phyloP scores from a whole-genome alignment of 2,888 invertebrate genomes.

The Drosophila mercatorum region DNA sequence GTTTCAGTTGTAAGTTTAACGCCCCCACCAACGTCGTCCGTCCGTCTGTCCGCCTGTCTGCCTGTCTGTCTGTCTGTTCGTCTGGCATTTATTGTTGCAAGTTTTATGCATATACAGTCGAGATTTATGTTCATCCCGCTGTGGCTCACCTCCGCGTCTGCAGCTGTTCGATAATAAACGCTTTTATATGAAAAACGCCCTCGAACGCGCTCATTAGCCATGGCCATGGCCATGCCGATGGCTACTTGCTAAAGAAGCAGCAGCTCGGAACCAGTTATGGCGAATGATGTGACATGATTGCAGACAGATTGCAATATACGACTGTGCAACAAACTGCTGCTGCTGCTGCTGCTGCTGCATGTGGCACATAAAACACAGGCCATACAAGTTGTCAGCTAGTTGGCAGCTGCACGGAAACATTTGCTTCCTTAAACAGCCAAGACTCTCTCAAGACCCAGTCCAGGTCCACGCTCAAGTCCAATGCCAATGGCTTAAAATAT shows the following conservation, averaged over 20 bases:
- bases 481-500: slow-evolving; percentile 76
- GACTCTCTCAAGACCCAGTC: slow-evolving; percentile 23
- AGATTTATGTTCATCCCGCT: slow-evolving; percentile 55
- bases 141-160: not conserved
- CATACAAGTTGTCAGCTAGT: slow-evolving; percentile 77
- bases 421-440: slow-evolving; percentile 75
- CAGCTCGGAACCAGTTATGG: slow-evolving; percentile 66
- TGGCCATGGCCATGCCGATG: slow-evolving; percentile 20
- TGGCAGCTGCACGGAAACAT: slow-evolving; percentile 79
- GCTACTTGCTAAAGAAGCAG: slow-evolving; percentile 34
- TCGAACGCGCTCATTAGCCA: slow-evolving; percentile 70
- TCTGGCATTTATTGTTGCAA: slow-evolving; percentile 54
- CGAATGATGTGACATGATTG: slow-evolving; percentile 79
- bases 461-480: slow-evolving; percentile 36
- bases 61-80: too few relatives aligned
- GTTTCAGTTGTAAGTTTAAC: slow-evolving; percentile 30
- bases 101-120: slow-evolving; percentile 70
- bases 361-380: slow-evolving; percentile 75
- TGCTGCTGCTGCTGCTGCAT: slow-evolving; percentile 33
- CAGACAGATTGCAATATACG: slow-evolving; percentile 78
- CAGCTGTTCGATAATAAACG: slow-evolving; percentile 49
- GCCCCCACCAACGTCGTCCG: not conserved
- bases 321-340: slow-evolving; percentile 60
- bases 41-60: not conserved
- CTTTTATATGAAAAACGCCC: slow-evolving; percentile 65